Conservation (phyloP, 1,140 invertebrate species). For the Saccostrea echinata region DNA sequence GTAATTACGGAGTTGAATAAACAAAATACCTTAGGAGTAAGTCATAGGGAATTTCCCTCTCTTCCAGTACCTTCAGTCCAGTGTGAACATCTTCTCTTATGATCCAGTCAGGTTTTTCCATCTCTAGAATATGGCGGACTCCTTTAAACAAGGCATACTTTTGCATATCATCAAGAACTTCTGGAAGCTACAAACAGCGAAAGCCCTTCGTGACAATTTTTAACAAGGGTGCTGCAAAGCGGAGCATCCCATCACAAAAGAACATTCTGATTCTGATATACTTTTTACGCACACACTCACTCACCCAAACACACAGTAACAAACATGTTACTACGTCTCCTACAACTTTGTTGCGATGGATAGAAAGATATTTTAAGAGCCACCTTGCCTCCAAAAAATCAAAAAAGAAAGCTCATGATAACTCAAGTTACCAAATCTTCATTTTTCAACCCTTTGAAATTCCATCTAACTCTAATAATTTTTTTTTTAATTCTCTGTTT, state of each 20-base stretch:
- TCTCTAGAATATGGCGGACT: conserved; percentile 60
- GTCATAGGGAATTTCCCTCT: conserved; percentile 57
- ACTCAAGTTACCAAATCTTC: too few species aligned
- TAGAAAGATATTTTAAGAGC: not conserved
- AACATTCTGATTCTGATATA: too few species aligned
- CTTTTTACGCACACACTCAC: too few species aligned
- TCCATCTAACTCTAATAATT: too few species aligned
- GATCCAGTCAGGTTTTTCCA: conserved; percentile 60
- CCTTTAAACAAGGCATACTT: conserved; percentile 54
- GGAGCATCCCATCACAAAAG: too few species aligned
- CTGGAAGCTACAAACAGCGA: conserved; percentile 18
- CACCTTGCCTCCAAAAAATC: too few species aligned
- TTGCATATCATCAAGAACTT: conserved; percentile 49
- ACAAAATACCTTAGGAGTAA: conserved; percentile 57
- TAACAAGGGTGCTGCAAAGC: not conserved
- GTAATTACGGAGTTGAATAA: too few species aligned
- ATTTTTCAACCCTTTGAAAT: too few species aligned
- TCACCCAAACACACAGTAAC: too few species aligned
- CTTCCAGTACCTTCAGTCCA: conserved; percentile 55
- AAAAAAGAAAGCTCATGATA: too few species aligned
- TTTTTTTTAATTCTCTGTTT: too few species aligned
- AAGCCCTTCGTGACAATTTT: not conserved
- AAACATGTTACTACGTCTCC: too few species aligned
- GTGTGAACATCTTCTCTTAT: conserved; percentile 53
- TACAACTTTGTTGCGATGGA: not conserved